Evolutionary conservation across 2,797 vertebrate species (phyloP), one percentile per base, ranked within the genome.

Genomic region (Myripristis jacobus): DNA sequence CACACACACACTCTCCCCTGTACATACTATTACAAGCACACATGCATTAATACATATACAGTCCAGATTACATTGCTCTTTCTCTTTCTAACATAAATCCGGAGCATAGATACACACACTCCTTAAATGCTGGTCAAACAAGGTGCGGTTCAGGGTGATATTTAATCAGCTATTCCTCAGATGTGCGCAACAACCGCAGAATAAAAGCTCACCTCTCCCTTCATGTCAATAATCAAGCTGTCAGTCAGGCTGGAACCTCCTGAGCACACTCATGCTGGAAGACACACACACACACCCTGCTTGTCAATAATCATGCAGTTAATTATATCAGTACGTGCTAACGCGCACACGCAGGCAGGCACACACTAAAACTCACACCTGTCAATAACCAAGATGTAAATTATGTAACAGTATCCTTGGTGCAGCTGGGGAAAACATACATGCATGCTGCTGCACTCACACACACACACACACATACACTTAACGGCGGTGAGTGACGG

Each of bases 231-330:
- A 79, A 67, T 36, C 56, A 29, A 22, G 11, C 24, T 70, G 72
- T 62, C 54, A 65, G 59, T 8, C 68, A 34, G 22, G 67, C 24
- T 34, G 56, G 29, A 67, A 56, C 66, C 63, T 73, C 73, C 10
- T 55, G 70, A 75, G 78, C 58, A 62, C 0, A 1, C 13, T 65
- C 31, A 54, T 19, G 46, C 48, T 67, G n/a, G 50, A 25, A 80
- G 34, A n/a, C n/a, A n/a, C n/a, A 21, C 44, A 21, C 44, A 56
- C 77, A 80, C 82, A 64, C 78, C 81, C 82, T 24, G n/a, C 46
- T 36, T 76, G 73, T 85, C 81, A 87, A 89, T 80, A 82, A 24
- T 5, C 38, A 58, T 60, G 50, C 21, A 16, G 59, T 60, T 61
- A 63, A 80, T 29, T 27, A 27, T 15, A 52, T 43, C 18, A 54